Evolutionary conservation across 35 echinoderm and acorn worm genomes (phyloP), one percentile per base, ranked within the genome.

Genomic region (Ophioderma brevispina): DNA sequence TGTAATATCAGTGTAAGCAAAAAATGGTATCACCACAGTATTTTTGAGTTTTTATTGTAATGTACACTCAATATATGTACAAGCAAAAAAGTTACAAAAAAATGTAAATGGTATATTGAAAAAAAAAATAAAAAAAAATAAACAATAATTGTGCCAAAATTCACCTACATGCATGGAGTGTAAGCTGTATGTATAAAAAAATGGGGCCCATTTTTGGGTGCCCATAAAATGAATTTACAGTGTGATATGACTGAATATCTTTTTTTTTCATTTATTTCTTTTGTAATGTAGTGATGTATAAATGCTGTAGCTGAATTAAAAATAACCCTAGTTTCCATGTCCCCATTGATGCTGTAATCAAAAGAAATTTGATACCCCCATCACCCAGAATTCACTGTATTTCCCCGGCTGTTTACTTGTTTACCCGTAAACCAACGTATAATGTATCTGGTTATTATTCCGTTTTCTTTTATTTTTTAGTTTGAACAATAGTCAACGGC

Each of bases 141-240:
- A 70, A 13, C 59, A 70, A 70, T 25, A 70, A 70, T 70, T 70
- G 59, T 70, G 59, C 59, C 59, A 70, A 70, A 70, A 15, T 70
- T 70, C 59, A 70, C 59, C 59, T 15, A 70, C 59, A 25, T 70
- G 59, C 59, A 70, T 70, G 59, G 28, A 70, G 59, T 70, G 15
- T 70, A 70, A 25, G n/a, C 10, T 70, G 59, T 70, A 25, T 70
- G n/a, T 70, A 25, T 13, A 70, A 46, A 17, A 46, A 8, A 17
- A 70, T 13, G 59, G 59, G 28, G 59, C 59, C 59, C 59, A 70
- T 70, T 70, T 70, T 70, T 25, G 59, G 59, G 59, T 30, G n/a
- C 59, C 59, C 41, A 8, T 70, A 70, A 25, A 70, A 30, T 70
- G 59, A 70, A 13, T 70, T 30, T 25, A 70, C 23, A 2, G 59